phyloP scores from a whole-genome alignment of 2,888 invertebrate genomes.

The Pteria penguin region DNA sequence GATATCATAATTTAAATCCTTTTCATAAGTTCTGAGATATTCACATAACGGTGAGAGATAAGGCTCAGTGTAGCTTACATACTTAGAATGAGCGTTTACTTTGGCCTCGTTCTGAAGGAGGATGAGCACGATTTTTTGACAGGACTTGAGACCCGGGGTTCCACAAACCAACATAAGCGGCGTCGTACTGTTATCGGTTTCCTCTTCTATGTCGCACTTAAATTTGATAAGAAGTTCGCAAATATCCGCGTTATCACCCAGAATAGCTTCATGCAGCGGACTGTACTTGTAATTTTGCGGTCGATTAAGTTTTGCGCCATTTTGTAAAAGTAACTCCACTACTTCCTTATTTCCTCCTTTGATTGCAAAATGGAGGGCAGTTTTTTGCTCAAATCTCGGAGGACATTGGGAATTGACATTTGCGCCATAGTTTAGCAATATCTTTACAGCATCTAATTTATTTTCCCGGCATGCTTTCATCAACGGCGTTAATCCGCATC shows the following conservation, averaged over 20 bases:
- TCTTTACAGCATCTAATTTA: constrained; percentile 65
- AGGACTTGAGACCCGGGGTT: constrained; percentile 66
- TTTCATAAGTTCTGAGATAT: constrained; percentile 84
- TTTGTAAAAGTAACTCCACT: constrained; percentile 89
- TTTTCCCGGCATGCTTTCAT: constrained; percentile 90
- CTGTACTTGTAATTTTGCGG: constrained; percentile 85
- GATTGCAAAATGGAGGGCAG: constrained; percentile 93
- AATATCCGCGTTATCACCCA: constrained; percentile 80
- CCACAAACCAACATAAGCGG: constrained; percentile 80
- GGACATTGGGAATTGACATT: constrained; percentile 92
- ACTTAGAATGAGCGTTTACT: constrained; percentile 81
- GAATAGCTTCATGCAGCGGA: constrained; percentile 91
- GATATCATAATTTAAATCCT: constrained; percentile 85
- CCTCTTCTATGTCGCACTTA: constrained; percentile 81
- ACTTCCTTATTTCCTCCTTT: constrained; percentile 87
- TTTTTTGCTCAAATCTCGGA: constrained; percentile 91
- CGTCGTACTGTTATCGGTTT: constrained; percentile 78
- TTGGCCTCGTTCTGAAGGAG: constrained; percentile 74
- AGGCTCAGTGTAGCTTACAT: constrained; percentile 82
- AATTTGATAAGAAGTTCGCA: constrained; percentile 78
- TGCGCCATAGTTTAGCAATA: constrained; percentile 90
- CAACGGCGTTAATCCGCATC: constrained; percentile 92
- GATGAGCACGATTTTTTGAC: constrained; percentile 67
- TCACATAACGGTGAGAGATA: constrained; percentile 90
- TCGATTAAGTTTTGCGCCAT: constrained; percentile 88